These are phyloP conservation scores for Hoplias malabaricus DNA, from an alignment of 2,113 vertebrate species.

Conservation along the genomic window DNA sequence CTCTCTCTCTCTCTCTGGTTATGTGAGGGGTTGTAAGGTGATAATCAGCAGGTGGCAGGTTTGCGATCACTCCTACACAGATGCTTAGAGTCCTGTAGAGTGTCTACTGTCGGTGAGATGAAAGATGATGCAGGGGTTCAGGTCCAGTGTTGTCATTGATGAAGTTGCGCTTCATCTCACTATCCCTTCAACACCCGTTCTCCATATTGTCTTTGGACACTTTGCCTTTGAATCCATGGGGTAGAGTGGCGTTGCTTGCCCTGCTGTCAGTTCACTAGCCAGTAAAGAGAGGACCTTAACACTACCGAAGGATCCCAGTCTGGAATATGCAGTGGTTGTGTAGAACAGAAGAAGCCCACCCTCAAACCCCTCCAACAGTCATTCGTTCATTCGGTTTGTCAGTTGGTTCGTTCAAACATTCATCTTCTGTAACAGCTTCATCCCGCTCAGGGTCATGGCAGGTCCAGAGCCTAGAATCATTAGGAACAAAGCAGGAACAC, in stretches of 20 bases:
- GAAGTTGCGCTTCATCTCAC: background rate
- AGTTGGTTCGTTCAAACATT: background rate
- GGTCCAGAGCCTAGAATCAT: too few relatives aligned
- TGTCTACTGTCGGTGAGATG: slow-evolving; percentile 1
- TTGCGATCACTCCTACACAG: slow-evolving; percentile 19
- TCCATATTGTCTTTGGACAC: slow-evolving; percentile 1
- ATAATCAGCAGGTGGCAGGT: slow-evolving; percentile 32
- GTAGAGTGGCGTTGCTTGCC: background rate
- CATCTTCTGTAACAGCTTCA: too few relatives aligned
- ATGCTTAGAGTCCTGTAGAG: slow-evolving; percentile 20
- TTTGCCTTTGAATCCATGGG: background rate
- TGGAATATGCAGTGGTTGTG: background rate
- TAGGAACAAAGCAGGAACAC: too few relatives aligned
- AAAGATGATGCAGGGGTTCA: slow-evolving; percentile 11
- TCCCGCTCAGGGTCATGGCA: too few relatives aligned
- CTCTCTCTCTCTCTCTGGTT: background rate
- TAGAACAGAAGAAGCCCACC: background rate
- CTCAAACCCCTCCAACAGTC: too few relatives aligned
- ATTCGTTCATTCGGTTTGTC: too few relatives aligned
- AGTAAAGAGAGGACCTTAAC: too few relatives aligned
- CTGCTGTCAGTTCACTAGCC: background rate
- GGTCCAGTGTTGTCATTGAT: background rate
- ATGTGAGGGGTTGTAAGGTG: background rate
- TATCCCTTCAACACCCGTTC: background rate
- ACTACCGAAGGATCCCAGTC: too few relatives aligned